Percentiles rank a stretch among this genome's conserved stretches.
These are phyloP conservation scores for Triplophysa yarkandensis DNA, from an alignment of 2,797 vertebrate species.

Conservation along the genomic window DNA sequence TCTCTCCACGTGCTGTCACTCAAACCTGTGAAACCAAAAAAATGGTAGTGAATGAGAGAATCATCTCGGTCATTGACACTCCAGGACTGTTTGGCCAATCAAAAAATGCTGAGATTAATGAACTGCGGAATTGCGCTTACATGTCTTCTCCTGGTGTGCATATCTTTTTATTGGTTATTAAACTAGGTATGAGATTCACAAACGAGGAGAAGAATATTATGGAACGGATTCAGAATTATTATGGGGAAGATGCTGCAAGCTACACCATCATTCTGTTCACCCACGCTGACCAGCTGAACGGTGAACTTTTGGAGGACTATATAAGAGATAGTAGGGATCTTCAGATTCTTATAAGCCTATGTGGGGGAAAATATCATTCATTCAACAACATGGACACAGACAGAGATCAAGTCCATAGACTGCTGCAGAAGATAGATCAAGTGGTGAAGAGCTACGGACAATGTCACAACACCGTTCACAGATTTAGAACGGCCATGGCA, in stretches of 20 bases:
- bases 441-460: background rate
- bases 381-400: background rate
- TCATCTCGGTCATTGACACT: conserved; percentile 71
- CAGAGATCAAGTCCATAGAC: background rate
- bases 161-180: conserved; percentile 65
- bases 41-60: conserved; percentile 52
- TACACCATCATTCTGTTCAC: conserved; percentile 25
- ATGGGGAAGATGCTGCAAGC: background rate
- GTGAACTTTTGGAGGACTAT: background rate
- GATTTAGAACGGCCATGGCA: background rate
- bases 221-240: background rate
- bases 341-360: accelerated
- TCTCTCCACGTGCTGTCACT: background rate
- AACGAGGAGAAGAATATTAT: accelerated
- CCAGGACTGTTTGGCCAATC: conserved; percentile 70
- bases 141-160: conserved; percentile 58
- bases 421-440: background rate
- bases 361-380: background rate
- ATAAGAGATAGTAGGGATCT: background rate
- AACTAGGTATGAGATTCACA: background rate
- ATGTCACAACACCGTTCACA: background rate
- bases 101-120: conserved; percentile 57
- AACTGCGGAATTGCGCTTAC: accelerated
- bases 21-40: background rate
- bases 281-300: background rate